Evolutionary conservation across 1,140 invertebrate species (phyloP).

Genomic region (Conus ventricosus): DNA sequence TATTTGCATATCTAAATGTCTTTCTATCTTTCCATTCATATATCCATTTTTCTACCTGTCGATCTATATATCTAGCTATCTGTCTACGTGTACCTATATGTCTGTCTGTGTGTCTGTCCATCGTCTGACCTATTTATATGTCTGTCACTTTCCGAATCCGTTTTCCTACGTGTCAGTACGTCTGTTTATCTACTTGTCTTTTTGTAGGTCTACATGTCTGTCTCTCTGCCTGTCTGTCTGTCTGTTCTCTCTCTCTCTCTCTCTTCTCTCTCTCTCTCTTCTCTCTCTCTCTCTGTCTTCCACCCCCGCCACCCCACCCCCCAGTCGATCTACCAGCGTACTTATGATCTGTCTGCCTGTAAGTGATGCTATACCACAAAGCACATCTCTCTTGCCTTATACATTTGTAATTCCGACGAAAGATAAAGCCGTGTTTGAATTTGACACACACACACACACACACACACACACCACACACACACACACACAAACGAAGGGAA

Average conservation of each 20-base stretch:
- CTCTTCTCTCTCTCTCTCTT: not conserved
- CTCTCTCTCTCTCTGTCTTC: not conserved
- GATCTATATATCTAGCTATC: not conserved
- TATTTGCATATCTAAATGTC: too few relatives aligned
- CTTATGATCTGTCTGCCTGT: too few relatives aligned
- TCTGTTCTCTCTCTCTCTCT: not conserved
- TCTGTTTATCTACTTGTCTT: not conserved
- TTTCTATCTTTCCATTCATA: too few relatives aligned
- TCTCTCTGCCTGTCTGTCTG: not conserved
- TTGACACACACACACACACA: too few relatives aligned
- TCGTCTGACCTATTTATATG: not conserved
- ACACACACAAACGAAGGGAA: too few relatives aligned
- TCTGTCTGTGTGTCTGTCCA: not conserved
- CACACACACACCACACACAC: too few relatives aligned
- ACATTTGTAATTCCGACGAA: too few relatives aligned
- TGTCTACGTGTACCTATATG: not conserved
- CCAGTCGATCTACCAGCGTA: too few relatives aligned
- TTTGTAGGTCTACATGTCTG: not conserved
- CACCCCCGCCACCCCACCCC: too few relatives aligned
- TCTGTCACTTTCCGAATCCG: not conserved
- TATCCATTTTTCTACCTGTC: not conserved
- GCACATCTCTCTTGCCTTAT: too few relatives aligned
- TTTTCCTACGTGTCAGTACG: not conserved
- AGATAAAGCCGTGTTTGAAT: too few relatives aligned
- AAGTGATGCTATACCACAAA: too few relatives aligned